phyloP scores from a whole-genome alignment of 2,113 vertebrate genomes.

The Halcyon malimbica region DNA sequence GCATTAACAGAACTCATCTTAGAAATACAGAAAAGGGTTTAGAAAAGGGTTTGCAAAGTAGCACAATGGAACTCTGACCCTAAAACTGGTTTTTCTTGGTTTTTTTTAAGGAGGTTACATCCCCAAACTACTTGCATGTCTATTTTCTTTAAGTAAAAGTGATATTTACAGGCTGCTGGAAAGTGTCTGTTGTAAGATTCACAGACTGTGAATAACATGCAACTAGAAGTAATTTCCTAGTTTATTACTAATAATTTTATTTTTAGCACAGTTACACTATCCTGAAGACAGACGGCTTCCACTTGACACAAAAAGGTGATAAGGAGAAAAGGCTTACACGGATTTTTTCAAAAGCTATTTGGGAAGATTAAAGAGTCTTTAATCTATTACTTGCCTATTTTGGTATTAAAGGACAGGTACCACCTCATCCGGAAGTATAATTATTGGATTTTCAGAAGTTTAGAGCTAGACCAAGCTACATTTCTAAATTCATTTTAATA shows the following conservation, averaged over 20 bases:
- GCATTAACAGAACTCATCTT: neutral
- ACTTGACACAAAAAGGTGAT: neutral
- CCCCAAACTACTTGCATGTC: neutral
- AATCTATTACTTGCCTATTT: conserved; percentile 30
- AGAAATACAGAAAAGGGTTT: neutral
- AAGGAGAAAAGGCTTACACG: neutral
- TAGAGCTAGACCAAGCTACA: neutral
- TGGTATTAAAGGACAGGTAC: neutral
- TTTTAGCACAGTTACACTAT: conserved; percentile 10
- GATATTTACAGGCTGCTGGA: neutral
- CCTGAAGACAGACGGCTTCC: neutral
- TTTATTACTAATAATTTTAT: conserved; percentile 35
- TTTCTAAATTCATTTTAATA: neutral
- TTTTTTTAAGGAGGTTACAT: neutral
- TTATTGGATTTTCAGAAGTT: conserved; percentile 8
- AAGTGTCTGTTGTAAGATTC: neutral
- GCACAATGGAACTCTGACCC: neutral
- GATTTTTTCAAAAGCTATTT: neutral
- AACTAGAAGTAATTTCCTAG: conserved; percentile 4
- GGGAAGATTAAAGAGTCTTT: conserved; percentile 21
- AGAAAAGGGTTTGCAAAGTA: neutral
- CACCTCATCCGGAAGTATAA: neutral
- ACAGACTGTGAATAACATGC: neutral
- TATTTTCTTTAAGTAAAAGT: neutral
- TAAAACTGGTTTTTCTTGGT: neutral